phyloP scores from a whole-genome alignment of 2,888 invertebrate genomes.

The Biston betularia region DNA sequence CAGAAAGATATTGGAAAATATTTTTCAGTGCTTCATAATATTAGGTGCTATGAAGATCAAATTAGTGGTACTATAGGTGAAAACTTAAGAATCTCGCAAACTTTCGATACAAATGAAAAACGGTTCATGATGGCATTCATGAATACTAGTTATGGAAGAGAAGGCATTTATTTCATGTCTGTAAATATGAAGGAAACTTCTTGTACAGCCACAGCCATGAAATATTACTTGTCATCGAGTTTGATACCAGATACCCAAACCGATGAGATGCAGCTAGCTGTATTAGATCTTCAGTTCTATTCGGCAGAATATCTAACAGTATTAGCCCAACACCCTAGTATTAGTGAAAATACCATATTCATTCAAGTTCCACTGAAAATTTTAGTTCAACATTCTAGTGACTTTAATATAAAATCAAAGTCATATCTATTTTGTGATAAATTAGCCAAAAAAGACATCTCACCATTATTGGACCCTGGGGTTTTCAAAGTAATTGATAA shows the following conservation, averaged over 20 bases:
- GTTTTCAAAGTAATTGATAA: slow-evolving; percentile 88
- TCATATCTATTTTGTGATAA: slow-evolving; percentile 75
- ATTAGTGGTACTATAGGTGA: slow-evolving; percentile 55
- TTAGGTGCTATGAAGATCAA: slow-evolving; percentile 80
- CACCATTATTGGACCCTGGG: slow-evolving; percentile 81
- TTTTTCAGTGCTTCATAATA: slow-evolving; percentile 84
- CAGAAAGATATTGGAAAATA: slow-evolving; percentile 88
- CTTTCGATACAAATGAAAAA: slow-evolving; percentile 78
- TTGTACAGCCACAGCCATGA: slow-evolving; percentile 78
- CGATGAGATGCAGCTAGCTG: slow-evolving; percentile 70
- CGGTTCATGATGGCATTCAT: slow-evolving; percentile 83
- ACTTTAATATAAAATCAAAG: slow-evolving; percentile 72
- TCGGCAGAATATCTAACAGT: slow-evolving; percentile 90
- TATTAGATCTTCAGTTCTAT: slow-evolving; percentile 92
- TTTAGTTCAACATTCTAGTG: slow-evolving; percentile 74
- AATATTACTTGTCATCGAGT: slow-evolving; percentile 82
- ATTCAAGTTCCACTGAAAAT: slow-evolving; percentile 80
- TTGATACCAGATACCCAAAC: slow-evolving; percentile 65
- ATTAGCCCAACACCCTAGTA: slow-evolving; percentile 85
- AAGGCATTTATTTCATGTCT: slow-evolving; percentile 83
- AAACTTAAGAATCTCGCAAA: slow-evolving; percentile 78
- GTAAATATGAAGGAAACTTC: slow-evolving; percentile 74
- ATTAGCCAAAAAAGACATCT: slow-evolving; percentile 81
- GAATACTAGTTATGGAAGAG: slow-evolving; percentile 66
- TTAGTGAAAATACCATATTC: slow-evolving; percentile 76